Percentiles rank a stretch among this genome's conserved stretches.
Evolutionary conservation across 2,888 invertebrate genomes (phyloP).

Genomic region (Megaustenia siamemsis): DNA sequence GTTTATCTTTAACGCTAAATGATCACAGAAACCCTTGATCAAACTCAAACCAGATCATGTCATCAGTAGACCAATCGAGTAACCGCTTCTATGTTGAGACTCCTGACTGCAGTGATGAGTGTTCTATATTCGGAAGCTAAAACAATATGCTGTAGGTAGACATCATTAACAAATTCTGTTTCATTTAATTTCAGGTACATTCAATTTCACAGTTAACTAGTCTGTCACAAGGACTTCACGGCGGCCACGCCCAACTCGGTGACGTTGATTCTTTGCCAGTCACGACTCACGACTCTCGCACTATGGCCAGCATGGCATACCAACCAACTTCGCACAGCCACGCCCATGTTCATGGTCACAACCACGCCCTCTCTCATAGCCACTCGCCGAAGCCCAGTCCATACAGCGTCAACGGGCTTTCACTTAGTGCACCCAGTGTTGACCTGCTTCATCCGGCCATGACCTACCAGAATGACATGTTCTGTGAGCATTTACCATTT

Average conservation of each 20-base stretch:
- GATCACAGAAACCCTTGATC: no score
- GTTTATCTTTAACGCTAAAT: no score
- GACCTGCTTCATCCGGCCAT: conserved; percentile 86
- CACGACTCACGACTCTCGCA: conserved; percentile 42
- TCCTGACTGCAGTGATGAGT: no score
- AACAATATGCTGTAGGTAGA: no score
- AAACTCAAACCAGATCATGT: no score
- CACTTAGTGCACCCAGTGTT: conserved; percentile 83
- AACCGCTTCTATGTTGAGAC: no score
- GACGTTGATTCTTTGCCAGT: conserved; percentile 33
- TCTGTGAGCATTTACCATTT: conserved; percentile 18
- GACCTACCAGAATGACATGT: conserved; percentile 83
- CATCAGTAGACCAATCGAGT: no score
- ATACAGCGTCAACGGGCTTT: conserved; percentile 73
- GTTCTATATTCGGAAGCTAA: no score
- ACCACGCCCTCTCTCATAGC: conserved; percentile 31
- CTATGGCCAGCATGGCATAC: conserved; percentile 51
- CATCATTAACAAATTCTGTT: no score
- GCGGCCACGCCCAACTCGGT: conserved; percentile 6
- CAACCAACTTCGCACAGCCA: conserved; percentile 41
- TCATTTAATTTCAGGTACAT: conserved; percentile 29
- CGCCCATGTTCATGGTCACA: conserved; percentile 44
- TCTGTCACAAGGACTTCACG: conserved; percentile 40
- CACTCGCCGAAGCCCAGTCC: conserved; percentile 68
- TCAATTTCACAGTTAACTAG: conserved; percentile 24